Evolutionary conservation across 2,113 vertebrate species (phyloP), one percentile per base, ranked within the genome.

Genomic region (Hystrix brachyura): DNA sequence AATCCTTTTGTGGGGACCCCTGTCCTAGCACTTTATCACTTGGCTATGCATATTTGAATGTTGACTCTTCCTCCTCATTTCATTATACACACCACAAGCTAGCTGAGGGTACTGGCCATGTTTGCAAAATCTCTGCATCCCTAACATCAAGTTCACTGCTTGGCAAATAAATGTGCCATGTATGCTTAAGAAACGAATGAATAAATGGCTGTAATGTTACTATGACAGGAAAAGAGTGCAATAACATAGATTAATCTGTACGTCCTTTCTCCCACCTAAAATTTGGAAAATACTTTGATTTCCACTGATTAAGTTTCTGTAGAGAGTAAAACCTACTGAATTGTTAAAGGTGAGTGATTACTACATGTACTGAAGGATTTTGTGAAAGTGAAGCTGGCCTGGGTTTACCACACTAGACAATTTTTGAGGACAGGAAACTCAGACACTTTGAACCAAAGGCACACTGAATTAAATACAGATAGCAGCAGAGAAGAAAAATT

Each of bases 341-440:
- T 3, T 82, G 38, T n/a, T 57, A 89, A 79, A 91, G 86, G 18
- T 25, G 51, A 53, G 23, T 89, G 14, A 82, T 29, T 38, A 32
- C 14, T 53, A 74, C 14, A 65, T 9, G 1, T 60, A 85, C 80
- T 25, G 55, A 74, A 87, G 21, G n/a, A 78, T 43, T 91, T 74
- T 80, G n/a, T 43, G 38, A 94, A 96, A 60, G 88, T 79, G 43
- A 88, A 86, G 60, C 85, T 29, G 15, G 60, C 34, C 48, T 93
- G 8, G 43, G 64, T 53, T 85, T 34, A 94, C 60, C 46, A 48
- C 82, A 7, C 46, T 76, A 0, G 57, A 60, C 92, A 62, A 90
- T 69, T 74, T 59, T 53, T 3, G 1, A 90, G 55, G 43, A 55
- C 29, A 71, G 11, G 17, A 94, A 85, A 88, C 65, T 80, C 46